phyloP scores from a whole-genome alignment of 2,113 vertebrate species.

The Melanostigma gelatinosum region DNA sequence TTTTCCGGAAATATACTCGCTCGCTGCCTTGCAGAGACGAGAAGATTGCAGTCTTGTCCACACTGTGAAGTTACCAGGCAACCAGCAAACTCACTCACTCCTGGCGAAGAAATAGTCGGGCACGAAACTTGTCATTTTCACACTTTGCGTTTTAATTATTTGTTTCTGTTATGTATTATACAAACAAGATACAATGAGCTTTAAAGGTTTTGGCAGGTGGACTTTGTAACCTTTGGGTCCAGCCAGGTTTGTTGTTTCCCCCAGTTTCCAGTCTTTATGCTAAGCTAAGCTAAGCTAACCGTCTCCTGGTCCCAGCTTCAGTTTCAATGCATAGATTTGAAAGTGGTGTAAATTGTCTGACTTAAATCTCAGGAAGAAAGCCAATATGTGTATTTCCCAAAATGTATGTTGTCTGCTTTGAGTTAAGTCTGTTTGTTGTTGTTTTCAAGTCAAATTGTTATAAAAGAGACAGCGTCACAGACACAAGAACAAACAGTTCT shows the following conservation, averaged over 20 bases:
- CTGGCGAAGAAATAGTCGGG: slow-evolving; percentile 3
- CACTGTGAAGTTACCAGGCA: not conserved
- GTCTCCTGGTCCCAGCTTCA: not conserved
- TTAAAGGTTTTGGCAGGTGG: not conserved
- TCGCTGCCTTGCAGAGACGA: not conserved
- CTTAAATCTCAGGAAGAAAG: not conserved
- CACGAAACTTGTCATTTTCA: slow-evolving; percentile 1
- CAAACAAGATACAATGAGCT: slow-evolving; percentile 6
- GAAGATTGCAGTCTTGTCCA: not conserved
- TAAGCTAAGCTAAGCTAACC: not conserved
- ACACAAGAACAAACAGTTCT: slow-evolving; percentile 22
- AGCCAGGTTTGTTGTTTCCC: not conserved
- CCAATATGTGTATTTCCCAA: not conserved
- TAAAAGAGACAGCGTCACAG: slow-evolving; percentile 20
- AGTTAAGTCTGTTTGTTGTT: not conserved
- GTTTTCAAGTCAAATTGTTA: slow-evolving; percentile 6
- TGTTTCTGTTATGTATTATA: not conserved
- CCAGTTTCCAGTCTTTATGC: not conserved
- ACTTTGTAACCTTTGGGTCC: not conserved
- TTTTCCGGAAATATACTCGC: slow-evolving; percentile 2
- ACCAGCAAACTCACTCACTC: not conserved
- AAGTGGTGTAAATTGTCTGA: not conserved
- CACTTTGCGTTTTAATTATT: not conserved
- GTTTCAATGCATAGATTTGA: not conserved
- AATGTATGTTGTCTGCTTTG: not conserved